These are phyloP conservation scores for Prolemur simus DNA, from an alignment of 2,113 vertebrate genomes.

Conservation along the genomic window DNA sequence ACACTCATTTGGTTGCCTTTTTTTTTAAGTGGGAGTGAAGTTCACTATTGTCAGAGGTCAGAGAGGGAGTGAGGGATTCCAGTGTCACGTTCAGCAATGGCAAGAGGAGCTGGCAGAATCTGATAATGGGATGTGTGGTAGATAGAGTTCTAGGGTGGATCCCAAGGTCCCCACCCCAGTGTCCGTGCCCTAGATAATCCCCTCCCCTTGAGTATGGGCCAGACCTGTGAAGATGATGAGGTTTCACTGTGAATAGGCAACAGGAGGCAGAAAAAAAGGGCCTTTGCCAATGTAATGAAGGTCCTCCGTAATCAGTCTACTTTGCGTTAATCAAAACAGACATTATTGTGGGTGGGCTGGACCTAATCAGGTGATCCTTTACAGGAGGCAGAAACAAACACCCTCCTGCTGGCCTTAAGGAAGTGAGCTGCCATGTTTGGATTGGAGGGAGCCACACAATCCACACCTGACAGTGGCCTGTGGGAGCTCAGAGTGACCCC, in stretches of 20 bases:
- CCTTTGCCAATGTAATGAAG: background rate
- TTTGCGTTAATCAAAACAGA: background rate
- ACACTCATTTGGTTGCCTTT: background rate
- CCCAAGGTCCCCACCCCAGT: background rate
- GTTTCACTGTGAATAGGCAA: background rate
- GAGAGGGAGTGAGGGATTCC: background rate
- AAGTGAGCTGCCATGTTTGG: background rate
- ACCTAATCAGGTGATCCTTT: background rate
- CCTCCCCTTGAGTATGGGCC: background rate
- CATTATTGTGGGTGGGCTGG: background rate
- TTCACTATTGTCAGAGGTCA: background rate
- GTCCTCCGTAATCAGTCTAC: background rate
- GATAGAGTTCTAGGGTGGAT: background rate
- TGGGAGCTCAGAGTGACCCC: background rate
- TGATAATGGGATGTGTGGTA: background rate
- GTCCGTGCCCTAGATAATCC: background rate
- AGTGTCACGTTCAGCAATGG: background rate
- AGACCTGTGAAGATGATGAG: rapidly evolving
- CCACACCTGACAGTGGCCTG: background rate
- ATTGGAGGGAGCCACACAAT: too few species aligned
- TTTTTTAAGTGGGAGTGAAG: too few species aligned
- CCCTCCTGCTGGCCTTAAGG: background rate
- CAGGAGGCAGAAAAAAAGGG: background rate
- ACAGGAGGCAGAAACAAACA: background rate
- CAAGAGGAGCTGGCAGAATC: background rate